Evolutionary conservation across 2,797 vertebrate species (phyloP).

Genomic region (Lagodon rhomboides): DNA sequence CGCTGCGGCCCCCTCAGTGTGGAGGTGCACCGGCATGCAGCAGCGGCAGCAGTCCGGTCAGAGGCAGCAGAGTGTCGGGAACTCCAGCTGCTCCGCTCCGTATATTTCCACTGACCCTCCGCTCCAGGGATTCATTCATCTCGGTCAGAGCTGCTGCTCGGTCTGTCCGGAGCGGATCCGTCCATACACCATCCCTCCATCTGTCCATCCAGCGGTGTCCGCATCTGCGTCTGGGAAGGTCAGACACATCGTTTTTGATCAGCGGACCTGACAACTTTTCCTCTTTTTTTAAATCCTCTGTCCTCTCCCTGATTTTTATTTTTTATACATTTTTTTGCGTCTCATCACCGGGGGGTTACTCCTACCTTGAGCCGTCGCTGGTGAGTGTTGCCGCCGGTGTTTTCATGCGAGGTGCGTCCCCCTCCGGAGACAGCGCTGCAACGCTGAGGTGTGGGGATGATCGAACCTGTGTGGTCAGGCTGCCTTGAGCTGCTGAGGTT

Average conservation of each 20-base stretch:
- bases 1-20: not conserved
- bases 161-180: conserved; percentile 14
- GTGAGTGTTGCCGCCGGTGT: conserved; percentile 62
- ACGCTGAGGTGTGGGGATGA: conserved; percentile 8
- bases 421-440: conserved; percentile 16
- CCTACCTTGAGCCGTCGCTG: conserved; percentile 31
- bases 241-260: conserved; percentile 22
- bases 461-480: conserved; percentile 4
- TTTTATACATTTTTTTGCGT: not conserved
- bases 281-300: not conserved
- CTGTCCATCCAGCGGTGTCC: conserved; percentile 19
- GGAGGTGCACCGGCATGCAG: conserved; percentile 54
- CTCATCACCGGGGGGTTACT: not conserved
- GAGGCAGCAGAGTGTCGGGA: conserved; percentile 41
- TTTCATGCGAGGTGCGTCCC: conserved; percentile 12
- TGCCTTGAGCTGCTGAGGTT: not conserved
- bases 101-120: conserved; percentile 57
- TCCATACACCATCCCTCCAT: not conserved
- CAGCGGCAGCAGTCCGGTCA: conserved; percentile 55
- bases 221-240: conserved; percentile 46
- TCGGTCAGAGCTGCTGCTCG: conserved; percentile 44
- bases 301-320: not conserved
- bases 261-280: conserved; percentile 48
- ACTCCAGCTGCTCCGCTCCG: conserved; percentile 61
- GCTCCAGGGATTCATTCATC: conserved; percentile 56